phyloP scores from a whole-genome alignment of 2,797 vertebrate genomes.

The Falco concolor region DNA sequence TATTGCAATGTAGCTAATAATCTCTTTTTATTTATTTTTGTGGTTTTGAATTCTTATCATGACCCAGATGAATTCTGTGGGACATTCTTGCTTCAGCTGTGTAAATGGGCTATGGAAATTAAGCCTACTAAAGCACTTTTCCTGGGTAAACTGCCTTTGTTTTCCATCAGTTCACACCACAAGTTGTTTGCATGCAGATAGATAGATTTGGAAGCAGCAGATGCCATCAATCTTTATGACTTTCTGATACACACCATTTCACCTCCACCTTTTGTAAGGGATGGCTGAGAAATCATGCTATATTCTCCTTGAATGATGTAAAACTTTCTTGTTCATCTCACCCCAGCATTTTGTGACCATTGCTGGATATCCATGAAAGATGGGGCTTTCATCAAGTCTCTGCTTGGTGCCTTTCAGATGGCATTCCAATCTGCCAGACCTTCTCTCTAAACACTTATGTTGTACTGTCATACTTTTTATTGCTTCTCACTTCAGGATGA shows the following conservation, averaged over 20 bases:
- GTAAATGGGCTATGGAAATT: constrained; percentile 72
- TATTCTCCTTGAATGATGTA: constrained; percentile 63
- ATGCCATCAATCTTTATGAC: constrained; percentile 87
- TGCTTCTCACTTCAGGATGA: neutral
- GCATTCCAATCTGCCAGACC: neutral
- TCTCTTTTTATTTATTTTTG: constrained; percentile 77
- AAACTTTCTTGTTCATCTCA: constrained; percentile 54
- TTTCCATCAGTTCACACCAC: constrained; percentile 66
- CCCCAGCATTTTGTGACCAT: constrained; percentile 27
- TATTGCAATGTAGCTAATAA: constrained; percentile 72
- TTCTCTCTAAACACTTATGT: neutral
- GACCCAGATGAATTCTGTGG: constrained; percentile 70
- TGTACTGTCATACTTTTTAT: neutral
- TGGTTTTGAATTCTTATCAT: constrained; percentile 77
- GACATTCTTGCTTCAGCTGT: constrained; percentile 62
- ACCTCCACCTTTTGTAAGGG: constrained; percentile 80
- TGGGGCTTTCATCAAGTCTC: neutral
- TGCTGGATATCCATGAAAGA: neutral
- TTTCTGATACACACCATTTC: constrained; percentile 85
- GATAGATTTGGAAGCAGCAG: constrained; percentile 70
- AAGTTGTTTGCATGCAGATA: constrained; percentile 68
- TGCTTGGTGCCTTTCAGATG: neutral
- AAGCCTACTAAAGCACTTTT: constrained; percentile 61
- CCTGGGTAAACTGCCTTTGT: constrained; percentile 65
- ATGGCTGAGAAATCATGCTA: constrained; percentile 81